Percentiles rank a stretch among this genome's conserved stretches.
Conservation (phyloP, 1,140 invertebrate genomes). For the Diachasmimorpha longicaudata region DNA sequence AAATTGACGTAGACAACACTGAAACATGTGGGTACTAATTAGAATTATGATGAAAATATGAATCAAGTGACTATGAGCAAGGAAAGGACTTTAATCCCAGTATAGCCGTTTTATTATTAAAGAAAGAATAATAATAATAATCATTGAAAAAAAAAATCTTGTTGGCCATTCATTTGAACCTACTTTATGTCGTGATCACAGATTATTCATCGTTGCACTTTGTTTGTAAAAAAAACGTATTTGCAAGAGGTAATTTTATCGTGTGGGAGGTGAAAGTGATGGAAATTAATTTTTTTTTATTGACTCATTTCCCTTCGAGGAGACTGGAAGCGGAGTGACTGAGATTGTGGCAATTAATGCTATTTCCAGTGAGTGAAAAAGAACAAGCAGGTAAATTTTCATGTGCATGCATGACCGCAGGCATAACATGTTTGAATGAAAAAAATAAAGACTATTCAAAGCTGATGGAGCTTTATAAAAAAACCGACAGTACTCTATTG, state of each 20-base stretch:
- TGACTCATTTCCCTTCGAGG: neutral
- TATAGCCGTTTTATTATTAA: slow-evolving; percentile 14
- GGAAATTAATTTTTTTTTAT: neutral
- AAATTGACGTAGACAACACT: neutral
- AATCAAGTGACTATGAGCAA: neutral
- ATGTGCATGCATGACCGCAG: slow-evolving; percentile 26
- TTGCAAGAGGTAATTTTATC: neutral
- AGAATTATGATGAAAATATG: neutral
- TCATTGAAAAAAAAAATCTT: neutral
- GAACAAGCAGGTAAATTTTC: slow-evolving; percentile 23
- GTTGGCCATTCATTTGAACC: slow-evolving; percentile 49
- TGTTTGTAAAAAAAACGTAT: slow-evolving; percentile 5
- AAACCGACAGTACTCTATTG: slow-evolving; percentile 39
- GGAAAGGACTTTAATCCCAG: neutral
- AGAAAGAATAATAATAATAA: slow-evolving; percentile 16
- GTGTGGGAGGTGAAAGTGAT: neutral
- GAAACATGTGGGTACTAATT: neutral
- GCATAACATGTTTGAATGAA: slow-evolving; percentile 32
- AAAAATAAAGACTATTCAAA: slow-evolving; percentile 48
- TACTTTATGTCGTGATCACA: slow-evolving; percentile 46
- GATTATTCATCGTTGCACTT: slow-evolving; percentile 26
- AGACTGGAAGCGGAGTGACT: neutral
- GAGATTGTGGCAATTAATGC: too few relatives aligned
- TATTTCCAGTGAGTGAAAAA: neutral
- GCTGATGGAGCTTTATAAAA: slow-evolving; percentile 50